Conservation (phyloP, 1,140 invertebrate species). For the Drosophila sulfurigaster region DNA sequence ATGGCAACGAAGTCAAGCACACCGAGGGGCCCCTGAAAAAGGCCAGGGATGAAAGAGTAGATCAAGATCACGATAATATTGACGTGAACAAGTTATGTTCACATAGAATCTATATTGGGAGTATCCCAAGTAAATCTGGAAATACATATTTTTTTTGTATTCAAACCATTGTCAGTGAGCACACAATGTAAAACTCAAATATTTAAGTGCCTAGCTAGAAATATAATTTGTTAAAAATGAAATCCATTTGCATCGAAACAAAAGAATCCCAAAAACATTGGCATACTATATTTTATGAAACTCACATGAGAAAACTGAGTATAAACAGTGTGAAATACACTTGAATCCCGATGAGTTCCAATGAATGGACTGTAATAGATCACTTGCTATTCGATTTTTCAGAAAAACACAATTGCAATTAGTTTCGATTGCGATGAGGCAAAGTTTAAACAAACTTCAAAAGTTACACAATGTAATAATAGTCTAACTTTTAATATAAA, state of each 20-base stretch:
- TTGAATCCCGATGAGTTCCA: background rate
- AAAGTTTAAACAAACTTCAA: background rate
- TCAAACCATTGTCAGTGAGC: background rate
- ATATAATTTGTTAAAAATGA: background rate
- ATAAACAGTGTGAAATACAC: background rate
- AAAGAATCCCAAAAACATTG: slow-evolving; percentile 4
- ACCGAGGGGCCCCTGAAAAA: slow-evolving; percentile 22
- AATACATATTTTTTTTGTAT: too few relatives aligned
- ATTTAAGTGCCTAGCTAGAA: background rate
- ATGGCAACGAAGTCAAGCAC: slow-evolving; percentile 40
- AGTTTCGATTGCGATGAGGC: background rate
- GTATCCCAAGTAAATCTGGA: slow-evolving; percentile 1
- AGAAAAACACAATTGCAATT: background rate
- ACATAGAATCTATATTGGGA: background rate
- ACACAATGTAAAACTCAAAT: slow-evolving; percentile 7
- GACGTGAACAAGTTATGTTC: slow-evolving; percentile 5
- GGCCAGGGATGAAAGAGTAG: slow-evolving; percentile 67
- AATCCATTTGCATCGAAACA: slow-evolving; percentile 4
- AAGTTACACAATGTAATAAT: too few relatives aligned
- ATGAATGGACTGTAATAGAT: too few relatives aligned
- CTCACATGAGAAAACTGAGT: background rate
- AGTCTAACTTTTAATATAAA: too few relatives aligned
- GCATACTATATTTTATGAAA: background rate
- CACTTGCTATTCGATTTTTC: background rate
- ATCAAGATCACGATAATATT: slow-evolving; percentile 52